phyloP scores from a whole-genome alignment of 1,140 invertebrate species.

The Danaus melanippus region DNA sequence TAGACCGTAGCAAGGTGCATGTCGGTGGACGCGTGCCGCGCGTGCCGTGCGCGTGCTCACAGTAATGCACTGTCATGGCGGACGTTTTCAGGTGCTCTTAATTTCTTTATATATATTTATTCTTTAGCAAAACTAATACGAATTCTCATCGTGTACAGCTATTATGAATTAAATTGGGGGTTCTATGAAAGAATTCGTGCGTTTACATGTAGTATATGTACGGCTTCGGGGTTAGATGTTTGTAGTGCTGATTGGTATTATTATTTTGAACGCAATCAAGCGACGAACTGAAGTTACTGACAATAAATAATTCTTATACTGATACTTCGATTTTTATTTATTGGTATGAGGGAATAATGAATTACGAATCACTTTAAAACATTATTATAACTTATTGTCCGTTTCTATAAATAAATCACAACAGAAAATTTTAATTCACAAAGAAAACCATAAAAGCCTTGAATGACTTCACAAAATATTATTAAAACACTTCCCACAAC shows the following conservation, averaged over 20 bases:
- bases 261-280: background rate
- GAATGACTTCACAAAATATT: no score
- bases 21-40: conserved; percentile 32
- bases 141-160: conserved; percentile 50
- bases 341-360: no score
- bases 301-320: no score
- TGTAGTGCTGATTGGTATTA: conserved; percentile 13
- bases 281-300: no score
- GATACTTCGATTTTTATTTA: no score
- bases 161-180: conserved; percentile 36
- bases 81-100: conserved; percentile 43
- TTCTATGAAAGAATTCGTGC: conserved; percentile 37
- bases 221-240: conserved; percentile 17
- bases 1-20: conserved; percentile 51
- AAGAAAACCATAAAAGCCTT: no score
- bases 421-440: no score
- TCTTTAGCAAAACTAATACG: conserved; percentile 40
- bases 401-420: no score
- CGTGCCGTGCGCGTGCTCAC: conserved; percentile 47
- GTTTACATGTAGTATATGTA: conserved; percentile 43
- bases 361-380: no score
- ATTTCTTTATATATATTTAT: conserved; percentile 30
- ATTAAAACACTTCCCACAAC: no score
- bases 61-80: conserved; percentile 55
- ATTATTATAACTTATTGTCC: no score